These are phyloP conservation scores for Agrypnus murinus DNA, from an alignment of 2,888 invertebrate genomes.

Conservation along the genomic window DNA sequence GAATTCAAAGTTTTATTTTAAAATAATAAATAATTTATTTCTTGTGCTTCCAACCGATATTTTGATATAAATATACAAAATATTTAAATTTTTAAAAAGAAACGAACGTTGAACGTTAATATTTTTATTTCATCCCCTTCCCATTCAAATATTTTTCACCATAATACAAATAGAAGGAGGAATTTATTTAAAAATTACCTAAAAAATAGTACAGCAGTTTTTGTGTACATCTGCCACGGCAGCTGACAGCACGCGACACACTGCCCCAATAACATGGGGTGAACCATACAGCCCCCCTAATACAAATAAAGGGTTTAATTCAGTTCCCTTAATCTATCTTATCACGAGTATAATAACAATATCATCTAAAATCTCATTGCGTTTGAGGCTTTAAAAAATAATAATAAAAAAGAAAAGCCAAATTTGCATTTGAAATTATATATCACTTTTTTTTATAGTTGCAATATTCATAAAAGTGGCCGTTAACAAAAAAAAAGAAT, in stretches of 20 bases:
- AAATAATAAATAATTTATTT: too few relatives aligned
- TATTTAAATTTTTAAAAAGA: too few relatives aligned
- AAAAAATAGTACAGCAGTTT: slow-evolving; percentile 15
- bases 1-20: too few relatives aligned
- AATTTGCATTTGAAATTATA: slow-evolving; percentile 45
- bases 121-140: too few relatives aligned
- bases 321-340: slow-evolving; percentile 39
- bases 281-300: slow-evolving; percentile 33
- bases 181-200: background rate
- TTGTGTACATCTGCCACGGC: slow-evolving; percentile 47
- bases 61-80: too few relatives aligned
- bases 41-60: too few relatives aligned
- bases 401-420: slow-evolving; percentile 23
- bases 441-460: slow-evolving; percentile 15
- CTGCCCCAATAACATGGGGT: slow-evolving; percentile 51
- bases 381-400: slow-evolving; percentile 34
- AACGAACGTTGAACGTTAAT: too few relatives aligned
- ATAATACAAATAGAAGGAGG: background rate
- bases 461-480: too few relatives aligned
- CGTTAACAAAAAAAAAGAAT: too few relatives aligned
- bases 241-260: slow-evolving; percentile 56
- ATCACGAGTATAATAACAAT: slow-evolving; percentile 15
- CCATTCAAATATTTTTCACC: background rate
- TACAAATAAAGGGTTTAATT: slow-evolving; percentile 54
- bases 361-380: slow-evolving; percentile 44